phyloP scores from a whole-genome alignment of 2,113 vertebrate genomes.

The Neodontobutis hainanensis region DNA sequence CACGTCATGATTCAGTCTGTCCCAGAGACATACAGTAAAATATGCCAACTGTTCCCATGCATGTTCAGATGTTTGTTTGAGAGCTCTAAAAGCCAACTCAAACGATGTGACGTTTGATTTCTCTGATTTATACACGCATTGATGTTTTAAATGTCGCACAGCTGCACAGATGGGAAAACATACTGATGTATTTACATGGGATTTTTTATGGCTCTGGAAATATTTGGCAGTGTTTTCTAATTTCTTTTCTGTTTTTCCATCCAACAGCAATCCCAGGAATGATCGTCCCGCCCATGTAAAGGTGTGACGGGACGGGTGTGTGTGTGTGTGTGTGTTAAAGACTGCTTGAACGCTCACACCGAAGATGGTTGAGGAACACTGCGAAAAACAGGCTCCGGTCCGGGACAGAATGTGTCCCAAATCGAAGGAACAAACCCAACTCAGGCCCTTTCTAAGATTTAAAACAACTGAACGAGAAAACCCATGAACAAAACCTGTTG shows the following conservation, averaged over 20 bases:
- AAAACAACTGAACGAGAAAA: constrained; percentile 77
- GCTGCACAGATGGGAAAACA: constrained; percentile 70
- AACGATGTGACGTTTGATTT: constrained; percentile 34
- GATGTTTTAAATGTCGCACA: constrained; percentile 65
- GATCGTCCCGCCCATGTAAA: constrained; percentile 98
- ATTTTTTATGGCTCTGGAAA: constrained; percentile 55
- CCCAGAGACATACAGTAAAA: constrained; percentile 41
- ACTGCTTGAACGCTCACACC: constrained; percentile 76
- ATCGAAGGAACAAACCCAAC: constrained; percentile 91
- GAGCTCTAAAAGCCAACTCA: constrained; percentile 20
- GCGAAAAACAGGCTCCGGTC: constrained; percentile 86
- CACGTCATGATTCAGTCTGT: constrained; percentile 55
- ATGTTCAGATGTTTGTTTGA: constrained; percentile 29
- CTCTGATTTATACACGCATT: constrained; percentile 64
- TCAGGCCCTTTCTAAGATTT: constrained; percentile 97
- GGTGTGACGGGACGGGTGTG: constrained; percentile 76
- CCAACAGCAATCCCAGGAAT: constrained; percentile 92
- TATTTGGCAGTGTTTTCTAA: constrained; percentile 50
- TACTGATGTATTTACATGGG: constrained; percentile 59
- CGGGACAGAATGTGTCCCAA: constrained; percentile 79
- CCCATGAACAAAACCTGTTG: constrained; percentile 49
- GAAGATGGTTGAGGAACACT: constrained; percentile 62
- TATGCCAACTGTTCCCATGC: constrained; percentile 41
- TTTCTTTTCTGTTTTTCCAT: constrained; percentile 49
- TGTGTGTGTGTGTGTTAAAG: constrained; percentile 41